phyloP scores from a whole-genome alignment of 2,888 invertebrate species.

The Dasypolia templi region DNA sequence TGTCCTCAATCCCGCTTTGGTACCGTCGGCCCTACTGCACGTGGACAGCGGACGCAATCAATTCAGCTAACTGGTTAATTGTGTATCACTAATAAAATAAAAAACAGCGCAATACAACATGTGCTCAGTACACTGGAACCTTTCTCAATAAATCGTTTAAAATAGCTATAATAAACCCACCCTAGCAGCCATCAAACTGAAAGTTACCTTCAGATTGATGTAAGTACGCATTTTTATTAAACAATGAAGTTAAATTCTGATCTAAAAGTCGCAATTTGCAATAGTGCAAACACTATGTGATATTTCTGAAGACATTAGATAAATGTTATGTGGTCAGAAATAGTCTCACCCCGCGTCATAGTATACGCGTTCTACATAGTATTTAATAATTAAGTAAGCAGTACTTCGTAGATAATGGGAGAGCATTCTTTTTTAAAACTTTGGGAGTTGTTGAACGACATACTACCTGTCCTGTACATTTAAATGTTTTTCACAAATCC shows the following conservation, averaged over 20 bases:
- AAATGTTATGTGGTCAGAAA: not conserved
- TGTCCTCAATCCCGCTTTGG: constrained; percentile 27
- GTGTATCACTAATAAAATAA: constrained; percentile 78
- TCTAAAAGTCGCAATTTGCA: not conserved
- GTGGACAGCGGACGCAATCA: constrained; percentile 83
- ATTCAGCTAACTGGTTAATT: constrained; percentile 88
- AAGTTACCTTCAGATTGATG: not conserved
- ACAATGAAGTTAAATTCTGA: not conserved
- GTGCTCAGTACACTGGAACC: constrained; percentile 18
- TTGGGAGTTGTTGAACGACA: too few species aligned
- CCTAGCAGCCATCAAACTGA: not conserved
- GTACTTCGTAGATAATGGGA: too few species aligned
- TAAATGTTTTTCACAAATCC: too few species aligned
- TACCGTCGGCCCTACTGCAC: constrained; percentile 40
- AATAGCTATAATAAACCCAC: not conserved
- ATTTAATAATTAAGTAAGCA: too few species aligned
- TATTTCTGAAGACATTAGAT: not conserved
- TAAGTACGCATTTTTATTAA: not conserved
- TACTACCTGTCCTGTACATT: too few species aligned
- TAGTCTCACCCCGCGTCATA: not conserved
- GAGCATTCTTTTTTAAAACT: too few species aligned
- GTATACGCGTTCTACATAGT: too few species aligned
- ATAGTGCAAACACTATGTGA: too few species aligned
- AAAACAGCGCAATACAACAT: constrained; percentile 71
- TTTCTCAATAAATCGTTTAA: not conserved